These are phyloP conservation scores for Rhizomys pruinosus DNA, from an alignment of 2,113 vertebrate genomes.

Conservation along the genomic window DNA sequence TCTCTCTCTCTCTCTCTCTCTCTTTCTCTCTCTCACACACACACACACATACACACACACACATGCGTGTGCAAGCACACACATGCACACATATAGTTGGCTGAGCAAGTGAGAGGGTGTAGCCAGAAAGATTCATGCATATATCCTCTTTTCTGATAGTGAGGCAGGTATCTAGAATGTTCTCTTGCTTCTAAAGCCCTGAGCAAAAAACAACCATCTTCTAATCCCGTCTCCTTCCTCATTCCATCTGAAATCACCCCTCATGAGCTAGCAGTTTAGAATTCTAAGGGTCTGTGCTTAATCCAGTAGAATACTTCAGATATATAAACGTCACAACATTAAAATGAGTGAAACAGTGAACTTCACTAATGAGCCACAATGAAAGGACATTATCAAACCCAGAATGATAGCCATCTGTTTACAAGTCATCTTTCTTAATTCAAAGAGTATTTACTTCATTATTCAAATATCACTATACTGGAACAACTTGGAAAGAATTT, in stretches of 20 bases:
- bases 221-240: neutral
- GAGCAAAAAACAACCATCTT: neutral
- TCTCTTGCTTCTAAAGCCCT: neutral
- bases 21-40: neutral
- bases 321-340: neutral
- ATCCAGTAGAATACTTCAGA: neutral
- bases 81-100: neutral
- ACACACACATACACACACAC: neutral
- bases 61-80: neutral
- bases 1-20: too few species aligned
- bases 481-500: conserved; percentile 27
- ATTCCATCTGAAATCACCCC: neutral
- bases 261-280: neutral
- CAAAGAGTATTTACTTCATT: neutral
- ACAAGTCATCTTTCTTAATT: conserved; percentile 6
- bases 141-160: neutral
- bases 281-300: neutral
- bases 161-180: neutral
- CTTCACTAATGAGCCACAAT: neutral
- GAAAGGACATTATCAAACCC: neutral
- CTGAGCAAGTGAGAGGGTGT: fast-evolving
- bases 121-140: neutral
- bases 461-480: neutral
- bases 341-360: neutral
- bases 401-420: neutral